Evolutionary conservation across 2,113 vertebrate genomes (phyloP).

Genomic region (Anarhynchus alexandrinus): DNA sequence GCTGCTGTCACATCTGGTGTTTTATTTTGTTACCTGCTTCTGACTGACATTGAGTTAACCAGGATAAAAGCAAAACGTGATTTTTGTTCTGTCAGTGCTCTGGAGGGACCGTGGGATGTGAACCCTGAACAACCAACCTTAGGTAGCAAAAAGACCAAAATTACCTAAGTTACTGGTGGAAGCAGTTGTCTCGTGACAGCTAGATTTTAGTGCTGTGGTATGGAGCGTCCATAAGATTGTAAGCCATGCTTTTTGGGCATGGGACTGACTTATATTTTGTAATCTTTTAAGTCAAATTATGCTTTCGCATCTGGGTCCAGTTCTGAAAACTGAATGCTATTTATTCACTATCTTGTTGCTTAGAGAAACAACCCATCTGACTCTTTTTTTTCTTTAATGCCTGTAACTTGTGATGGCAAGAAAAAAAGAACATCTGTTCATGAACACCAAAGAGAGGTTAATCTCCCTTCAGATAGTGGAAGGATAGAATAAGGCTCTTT

Average conservation of each 20-base stretch:
- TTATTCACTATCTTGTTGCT: not conserved
- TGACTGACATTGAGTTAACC: not conserved
- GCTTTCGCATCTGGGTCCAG: fast-evolving
- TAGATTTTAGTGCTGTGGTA: not conserved
- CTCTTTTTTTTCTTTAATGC: not conserved
- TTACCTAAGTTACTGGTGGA: not conserved
- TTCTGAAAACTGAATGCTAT: not conserved
- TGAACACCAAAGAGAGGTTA: not conserved
- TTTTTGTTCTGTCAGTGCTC: not conserved
- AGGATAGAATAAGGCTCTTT: not conserved
- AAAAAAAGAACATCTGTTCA: not conserved
- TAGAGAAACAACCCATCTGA: not conserved
- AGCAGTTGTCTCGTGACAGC: not conserved
- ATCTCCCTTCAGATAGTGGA: not conserved
- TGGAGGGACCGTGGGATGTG: not conserved
- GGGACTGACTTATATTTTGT: not conserved
- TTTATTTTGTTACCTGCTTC: not conserved
- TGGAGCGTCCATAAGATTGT: not conserved
- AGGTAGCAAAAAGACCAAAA: not conserved
- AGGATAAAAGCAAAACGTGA: not conserved
- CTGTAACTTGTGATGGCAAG: not conserved
- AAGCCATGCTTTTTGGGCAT: fast-evolving
- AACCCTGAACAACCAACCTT: not conserved
- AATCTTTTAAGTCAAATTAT: not conserved
- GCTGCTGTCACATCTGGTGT: not conserved